Evolutionary conservation across 2,888 invertebrate genomes (phyloP), one percentile per base, ranked within the genome.

Genomic region (Phragmatobia fuliginosa): DNA sequence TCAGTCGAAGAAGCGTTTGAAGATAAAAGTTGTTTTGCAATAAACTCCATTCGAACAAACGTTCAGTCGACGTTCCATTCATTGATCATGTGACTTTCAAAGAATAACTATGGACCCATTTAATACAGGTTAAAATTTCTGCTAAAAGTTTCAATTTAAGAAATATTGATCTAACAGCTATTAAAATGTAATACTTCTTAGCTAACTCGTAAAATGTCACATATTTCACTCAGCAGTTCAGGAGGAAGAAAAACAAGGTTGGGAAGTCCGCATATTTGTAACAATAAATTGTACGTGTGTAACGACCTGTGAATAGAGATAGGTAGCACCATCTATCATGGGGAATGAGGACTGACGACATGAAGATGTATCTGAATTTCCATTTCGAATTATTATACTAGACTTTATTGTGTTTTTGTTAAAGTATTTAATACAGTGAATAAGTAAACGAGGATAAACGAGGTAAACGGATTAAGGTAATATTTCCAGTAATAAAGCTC

Each of bases 251-350:
- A 67, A 67, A 67, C 36, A 66, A 67, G 3, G 38, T 33, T 8
- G 38, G 28, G 52, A 67, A 41, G 28, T 56, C 61, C 31, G 28
- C 62, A 49, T 62, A 61, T 67, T 67, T 33, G 62, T 56, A 38
- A 52, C 62, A 62, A 62, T 67, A 67, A 62, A 67, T 67, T 56
- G 62, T 52, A 36, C 49, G 68, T 62, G 68, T 65, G 71, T 71
- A 65, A 71, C 65, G 71, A 62, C 28, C 58, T 65, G 61, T 58
- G 61, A 65, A 65, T n/a, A 31, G 28, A 62, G 62, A 67, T 67
- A 62, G 32, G 62, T 65, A 56, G 56, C 67, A 64, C 32, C 64
- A 71, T 71, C 61, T 71, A 56, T 67, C 49, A 67, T 32, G 25
- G 16, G 7, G 25, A 63, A 67, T 21, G 45, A 49, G 52, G 18